Base-by-base conservation (phyloP, 2,888 invertebrate genomes). In the Oeneis ivallda region DNA sequence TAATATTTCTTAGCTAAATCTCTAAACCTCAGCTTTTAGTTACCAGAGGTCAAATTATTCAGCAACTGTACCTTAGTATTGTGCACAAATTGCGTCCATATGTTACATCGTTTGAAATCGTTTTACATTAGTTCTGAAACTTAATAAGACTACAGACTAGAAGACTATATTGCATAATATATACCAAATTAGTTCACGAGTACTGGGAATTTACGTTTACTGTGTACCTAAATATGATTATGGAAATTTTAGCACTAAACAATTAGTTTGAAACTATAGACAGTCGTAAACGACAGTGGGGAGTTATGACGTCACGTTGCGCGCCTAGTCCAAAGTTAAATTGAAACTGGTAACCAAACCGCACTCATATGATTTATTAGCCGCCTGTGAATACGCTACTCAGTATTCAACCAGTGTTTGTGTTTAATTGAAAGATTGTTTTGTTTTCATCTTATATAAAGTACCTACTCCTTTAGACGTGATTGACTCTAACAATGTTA, bases 321-420 rank as follows among this genome's bases (percentile, higher is more conserved):
- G 75, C 71, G 70, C 54, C 70, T 64, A 76, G 73, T 76, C 78
- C 75, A 79, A 89, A 89, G 88, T 90, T 88, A 87, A 89, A 91
- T 90, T 90, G 90, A 89, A 91, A 87, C 87, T 88, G 86, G 86
- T 89, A 80, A 79, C 79, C 76, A 79, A 84, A 87, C 90, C 89
- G 74, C 88, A 84, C 76, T 75, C 74, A 67, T 76, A 84, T 89
- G 89, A 91, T 89, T 89, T 89, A 91, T 86, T 80, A 77, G 82
- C 78, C 86, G 72, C 84, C 82, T 85, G 87, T 70, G 89, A 81
- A 84, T 85, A 83, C 76, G 76, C 45, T 73, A 75, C 75, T 72
- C 69, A 50, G 69, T 26, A 26, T 71, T 74, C 67, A 74, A 76
- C 75, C 78, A 78, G 72, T 76, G 78, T 59, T 43, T 64, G 57